These are phyloP conservation scores for Dryobota labecula DNA, from an alignment of 2,888 invertebrate genomes.

Conservation along the genomic window DNA sequence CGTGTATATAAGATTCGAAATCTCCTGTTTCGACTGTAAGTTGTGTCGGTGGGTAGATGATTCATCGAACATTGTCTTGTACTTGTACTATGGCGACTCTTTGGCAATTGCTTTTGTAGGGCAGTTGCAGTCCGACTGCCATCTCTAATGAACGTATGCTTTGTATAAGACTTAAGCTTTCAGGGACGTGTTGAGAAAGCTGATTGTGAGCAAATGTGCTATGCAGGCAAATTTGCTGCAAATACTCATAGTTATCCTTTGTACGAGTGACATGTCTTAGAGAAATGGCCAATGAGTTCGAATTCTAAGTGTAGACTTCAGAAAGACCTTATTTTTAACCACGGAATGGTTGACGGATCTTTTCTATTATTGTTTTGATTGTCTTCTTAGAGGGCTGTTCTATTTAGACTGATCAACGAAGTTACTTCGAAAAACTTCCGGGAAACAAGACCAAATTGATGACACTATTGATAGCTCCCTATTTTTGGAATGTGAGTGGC, in stretches of 20 bases:
- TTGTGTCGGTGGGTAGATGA: constrained; percentile 63
- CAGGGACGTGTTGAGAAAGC: constrained; percentile 61
- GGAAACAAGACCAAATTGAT: constrained; percentile 29
- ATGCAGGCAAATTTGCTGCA: constrained; percentile 43
- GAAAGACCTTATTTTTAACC: background rate
- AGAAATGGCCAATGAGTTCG: background rate
- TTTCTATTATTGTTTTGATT: constrained; percentile 16
- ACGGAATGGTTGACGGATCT: background rate
- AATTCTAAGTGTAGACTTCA: background rate
- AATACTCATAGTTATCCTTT: constrained; percentile 32
- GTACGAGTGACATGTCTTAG: background rate
- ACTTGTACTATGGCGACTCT: constrained; percentile 59
- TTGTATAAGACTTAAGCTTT: constrained; percentile 41
- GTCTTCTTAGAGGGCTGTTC: background rate
- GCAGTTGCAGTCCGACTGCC: constrained; percentile 59
- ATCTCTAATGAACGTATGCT: constrained; percentile 58
- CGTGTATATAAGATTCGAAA: constrained; percentile 10
- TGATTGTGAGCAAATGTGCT: constrained; percentile 24
- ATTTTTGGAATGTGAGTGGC: constrained; percentile 27
- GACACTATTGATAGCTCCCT: constrained; percentile 37
- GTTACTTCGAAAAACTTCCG: constrained; percentile 22
- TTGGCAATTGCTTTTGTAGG: constrained; percentile 64
- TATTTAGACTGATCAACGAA: constrained; percentile 18
- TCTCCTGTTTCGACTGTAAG: constrained; percentile 2
- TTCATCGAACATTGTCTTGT: constrained; percentile 79